Percentiles rank a stretch among this genome's conserved stretches.
Conservation (phyloP, 1,140 invertebrate species). For the Halictus rubicundus region DNA sequence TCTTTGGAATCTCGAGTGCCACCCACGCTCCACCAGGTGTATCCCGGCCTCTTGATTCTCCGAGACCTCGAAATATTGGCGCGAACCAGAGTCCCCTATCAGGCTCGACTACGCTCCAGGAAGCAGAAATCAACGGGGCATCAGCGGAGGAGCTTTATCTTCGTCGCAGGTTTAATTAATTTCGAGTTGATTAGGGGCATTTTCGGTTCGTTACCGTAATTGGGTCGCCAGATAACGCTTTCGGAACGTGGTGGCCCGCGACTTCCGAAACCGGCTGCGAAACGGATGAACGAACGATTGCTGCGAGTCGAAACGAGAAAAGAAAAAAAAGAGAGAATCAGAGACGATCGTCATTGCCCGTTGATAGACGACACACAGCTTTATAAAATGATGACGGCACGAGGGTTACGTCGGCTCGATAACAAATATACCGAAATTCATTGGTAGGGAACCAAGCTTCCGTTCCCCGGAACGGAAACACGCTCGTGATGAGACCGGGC, state of each 20-base stretch:
- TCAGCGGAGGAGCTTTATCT: constrained; percentile 41
- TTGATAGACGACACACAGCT: not conserved
- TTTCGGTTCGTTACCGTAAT: constrained; percentile 64
- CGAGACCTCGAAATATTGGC: not conserved
- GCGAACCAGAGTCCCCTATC: not conserved
- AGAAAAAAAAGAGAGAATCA: constrained; percentile 2
- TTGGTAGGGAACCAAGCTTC: not conserved
- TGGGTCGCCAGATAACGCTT: constrained; percentile 62
- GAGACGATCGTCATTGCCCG: not conserved
- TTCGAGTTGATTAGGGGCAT: constrained; percentile 52
- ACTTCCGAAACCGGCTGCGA: constrained; percentile 14
- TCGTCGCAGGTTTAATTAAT: constrained; percentile 49
- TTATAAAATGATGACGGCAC: constrained; percentile 48
- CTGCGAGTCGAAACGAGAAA: constrained; percentile 7
- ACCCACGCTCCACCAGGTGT: not conserved
- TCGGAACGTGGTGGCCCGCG: constrained; percentile 26
- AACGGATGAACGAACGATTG: constrained; percentile 53
- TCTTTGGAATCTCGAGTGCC: not conserved
- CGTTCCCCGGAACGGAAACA: not conserved
- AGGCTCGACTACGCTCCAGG: constrained; percentile 13
- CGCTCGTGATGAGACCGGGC: not conserved
- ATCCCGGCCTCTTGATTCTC: too few species aligned
- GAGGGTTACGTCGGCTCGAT: constrained; percentile 37
- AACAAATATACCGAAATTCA: constrained; percentile 14
- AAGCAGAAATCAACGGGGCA: constrained; percentile 41